A percentile compares a stretch with the other conserved stretches of the same genome.
phyloP scores from a whole-genome alignment of 2,888 invertebrate species.

The Drosophila sordidula region DNA sequence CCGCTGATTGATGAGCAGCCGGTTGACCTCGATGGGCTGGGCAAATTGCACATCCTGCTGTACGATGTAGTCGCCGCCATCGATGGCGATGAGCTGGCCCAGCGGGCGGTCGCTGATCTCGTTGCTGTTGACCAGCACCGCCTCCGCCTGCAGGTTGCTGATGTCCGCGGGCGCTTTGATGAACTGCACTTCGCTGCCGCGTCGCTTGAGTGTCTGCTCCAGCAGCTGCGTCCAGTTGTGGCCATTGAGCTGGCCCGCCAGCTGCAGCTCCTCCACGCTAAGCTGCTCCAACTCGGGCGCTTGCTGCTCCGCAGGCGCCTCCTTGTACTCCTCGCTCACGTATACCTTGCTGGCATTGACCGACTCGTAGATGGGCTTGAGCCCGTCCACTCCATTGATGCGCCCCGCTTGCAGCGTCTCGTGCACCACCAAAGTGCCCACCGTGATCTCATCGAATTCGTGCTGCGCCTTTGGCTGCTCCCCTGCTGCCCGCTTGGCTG shows the following conservation, averaged over 20 bases:
- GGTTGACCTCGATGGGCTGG: constrained; percentile 82
- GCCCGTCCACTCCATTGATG: constrained; percentile 71
- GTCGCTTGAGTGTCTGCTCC: constrained; percentile 85
- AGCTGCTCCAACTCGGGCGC: constrained; percentile 62
- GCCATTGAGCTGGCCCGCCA: constrained; percentile 86
- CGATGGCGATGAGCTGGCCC: constrained; percentile 83
- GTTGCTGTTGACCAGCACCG: constrained; percentile 71
- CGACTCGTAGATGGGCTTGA: constrained; percentile 71
- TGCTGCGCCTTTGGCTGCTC: constrained; percentile 38
- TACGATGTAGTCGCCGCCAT: constrained; percentile 84
- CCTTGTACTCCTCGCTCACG: constrained; percentile 53
- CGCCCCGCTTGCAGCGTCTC: constrained; percentile 58
- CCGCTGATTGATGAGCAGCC: constrained; percentile 84
- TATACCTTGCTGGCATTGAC: constrained; percentile 71
- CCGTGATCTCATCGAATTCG: constrained; percentile 70
- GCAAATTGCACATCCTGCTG: constrained; percentile 85
- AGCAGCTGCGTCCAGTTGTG: constrained; percentile 85
- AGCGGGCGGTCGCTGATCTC: constrained; percentile 72
- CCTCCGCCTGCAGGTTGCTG: constrained; percentile 75
- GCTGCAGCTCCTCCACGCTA: constrained; percentile 83
- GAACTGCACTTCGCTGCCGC: constrained; percentile 85
- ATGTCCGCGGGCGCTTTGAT: constrained; percentile 80
- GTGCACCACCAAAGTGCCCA: constrained; percentile 75
- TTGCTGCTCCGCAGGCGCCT: constrained; percentile 21
- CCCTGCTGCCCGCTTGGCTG: constrained; percentile 34